Evolutionary conservation across 2,113 vertebrate genomes (phyloP).

Genomic region (Oreotrochilus melanogaster): DNA sequence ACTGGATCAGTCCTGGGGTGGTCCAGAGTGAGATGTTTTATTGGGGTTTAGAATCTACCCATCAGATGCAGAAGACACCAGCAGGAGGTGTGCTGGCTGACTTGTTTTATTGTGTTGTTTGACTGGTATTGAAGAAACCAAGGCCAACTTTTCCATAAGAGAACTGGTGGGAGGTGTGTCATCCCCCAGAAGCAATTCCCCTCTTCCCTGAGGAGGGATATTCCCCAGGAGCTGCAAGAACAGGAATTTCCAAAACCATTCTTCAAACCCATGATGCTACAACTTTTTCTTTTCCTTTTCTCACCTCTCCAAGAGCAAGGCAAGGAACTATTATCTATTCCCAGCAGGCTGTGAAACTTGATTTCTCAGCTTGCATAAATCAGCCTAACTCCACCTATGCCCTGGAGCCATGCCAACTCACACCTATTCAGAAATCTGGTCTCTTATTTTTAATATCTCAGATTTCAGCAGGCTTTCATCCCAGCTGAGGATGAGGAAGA

Average conservation of each 20-base stretch:
- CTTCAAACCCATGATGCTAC: not conserved
- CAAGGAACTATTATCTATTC: not conserved
- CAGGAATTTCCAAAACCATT: slow-evolving; percentile 1
- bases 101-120: not conserved
- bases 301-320: not conserved
- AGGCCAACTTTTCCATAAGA: not conserved
- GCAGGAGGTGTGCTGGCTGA: not conserved
- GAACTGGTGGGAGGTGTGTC: not conserved
- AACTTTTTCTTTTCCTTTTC: not conserved
- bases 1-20: accelerated
- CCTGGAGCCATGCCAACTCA: not conserved
- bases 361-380: not conserved
- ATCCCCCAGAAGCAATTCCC: not conserved
- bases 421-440: not conserved
- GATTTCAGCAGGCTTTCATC: not conserved
- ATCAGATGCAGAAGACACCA: not conserved
- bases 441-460: not conserved
- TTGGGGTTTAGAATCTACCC: not conserved
- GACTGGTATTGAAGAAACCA: not conserved
- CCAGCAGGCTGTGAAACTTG: not conserved
- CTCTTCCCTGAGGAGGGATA: not conserved
- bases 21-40: not conserved
- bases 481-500: not conserved
- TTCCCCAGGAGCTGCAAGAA: not conserved
- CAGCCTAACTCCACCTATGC: accelerated